Base-by-base conservation (phyloP, 35 echinoderm and acorn worm species). In the Heliocidaris tuberculata region DNA sequence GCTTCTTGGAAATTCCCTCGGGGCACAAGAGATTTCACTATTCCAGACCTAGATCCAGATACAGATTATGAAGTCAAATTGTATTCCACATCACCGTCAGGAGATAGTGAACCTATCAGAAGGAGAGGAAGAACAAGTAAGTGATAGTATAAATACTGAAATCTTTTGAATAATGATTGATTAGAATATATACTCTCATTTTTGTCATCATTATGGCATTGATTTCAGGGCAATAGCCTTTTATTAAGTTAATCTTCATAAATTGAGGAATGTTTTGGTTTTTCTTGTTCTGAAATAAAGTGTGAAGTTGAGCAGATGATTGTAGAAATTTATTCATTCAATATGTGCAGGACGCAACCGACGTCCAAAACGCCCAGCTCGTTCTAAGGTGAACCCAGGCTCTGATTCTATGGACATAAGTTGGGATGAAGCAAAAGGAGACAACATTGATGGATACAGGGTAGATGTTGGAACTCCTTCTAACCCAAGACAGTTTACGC, bases 351-450 rank as follows among this genome's bases (percentile, higher is more conserved):
- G 65, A 78, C 19, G 27, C 21, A 78, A 17, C 27, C 65, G 65
- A 78, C 65, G 65, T 78, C 65, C 65, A 6, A 78, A 78, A 78
- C 65, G 65, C 7, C 65, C 65, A 78, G 21, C 65, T 19, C 65
- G 65, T 78, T 21, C 65, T n/a, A 78, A 78, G 27, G 65, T 78
- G 47, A 19, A 16, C 13, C 31, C 87, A 35, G 29, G 47, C 24
- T 32, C 87, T 89, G 87, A 89, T 89, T 89, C 87, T 42, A 13
- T 89, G 31, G 24, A 15, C 2, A 9, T 89, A 15, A 89, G 47
- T 24, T 89, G 87, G 87, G 87, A 48, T 89, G 87, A 89, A 48
- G 12, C 87, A 89, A 5, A 48, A 42, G 87, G 87, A 32, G 87
- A 89, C 24, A 78, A 78, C 27, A 48, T 89, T 5, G 87, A 89